A percentile compares a stretch with the other conserved stretches of the same genome.
Conservation (phyloP, 1,140 invertebrate species). For the Pachypsylla venusta region DNA sequence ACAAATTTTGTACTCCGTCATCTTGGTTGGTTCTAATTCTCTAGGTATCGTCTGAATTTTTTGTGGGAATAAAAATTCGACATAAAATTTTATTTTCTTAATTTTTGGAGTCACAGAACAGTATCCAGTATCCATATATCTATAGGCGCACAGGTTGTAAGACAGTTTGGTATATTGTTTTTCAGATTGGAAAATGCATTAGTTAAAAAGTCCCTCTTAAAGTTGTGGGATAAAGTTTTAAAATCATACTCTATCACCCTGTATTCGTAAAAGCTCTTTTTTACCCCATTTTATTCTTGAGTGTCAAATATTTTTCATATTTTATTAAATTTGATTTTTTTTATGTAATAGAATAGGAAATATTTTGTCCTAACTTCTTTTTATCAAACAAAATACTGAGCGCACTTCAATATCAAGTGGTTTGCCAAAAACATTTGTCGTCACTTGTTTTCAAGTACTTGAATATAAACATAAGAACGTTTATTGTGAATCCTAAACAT, state of each 20-base stretch:
- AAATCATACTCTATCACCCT: background rate
- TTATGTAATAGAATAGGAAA: background rate
- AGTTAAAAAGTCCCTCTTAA: background rate
- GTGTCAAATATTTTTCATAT: slow-evolving; percentile 2
- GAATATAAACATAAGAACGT: background rate
- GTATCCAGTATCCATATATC: too few relatives aligned
- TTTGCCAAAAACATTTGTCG: slow-evolving; percentile 5
- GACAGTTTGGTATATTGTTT: too few relatives aligned
- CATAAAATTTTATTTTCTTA: too few relatives aligned
- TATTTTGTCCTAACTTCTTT: background rate
- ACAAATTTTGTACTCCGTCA: too few relatives aligned
- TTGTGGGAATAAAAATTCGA: too few relatives aligned
- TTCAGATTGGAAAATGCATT: too few relatives aligned
- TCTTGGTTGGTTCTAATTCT: too few relatives aligned
- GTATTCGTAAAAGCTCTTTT: background rate
- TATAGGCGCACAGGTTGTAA: too few relatives aligned
- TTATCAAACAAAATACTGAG: background rate
- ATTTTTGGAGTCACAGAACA: too few relatives aligned
- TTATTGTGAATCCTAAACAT: background rate
- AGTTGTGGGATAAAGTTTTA: background rate
- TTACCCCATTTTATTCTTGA: background rate
- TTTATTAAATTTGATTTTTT: slow-evolving; percentile 6
- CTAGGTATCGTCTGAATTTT: too few relatives aligned
- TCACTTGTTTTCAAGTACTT: background rate
- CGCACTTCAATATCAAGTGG: background rate